These are phyloP conservation scores for Drosophila carrolli DNA, from an alignment of 1,140 invertebrate genomes.

Conservation along the genomic window DNA sequence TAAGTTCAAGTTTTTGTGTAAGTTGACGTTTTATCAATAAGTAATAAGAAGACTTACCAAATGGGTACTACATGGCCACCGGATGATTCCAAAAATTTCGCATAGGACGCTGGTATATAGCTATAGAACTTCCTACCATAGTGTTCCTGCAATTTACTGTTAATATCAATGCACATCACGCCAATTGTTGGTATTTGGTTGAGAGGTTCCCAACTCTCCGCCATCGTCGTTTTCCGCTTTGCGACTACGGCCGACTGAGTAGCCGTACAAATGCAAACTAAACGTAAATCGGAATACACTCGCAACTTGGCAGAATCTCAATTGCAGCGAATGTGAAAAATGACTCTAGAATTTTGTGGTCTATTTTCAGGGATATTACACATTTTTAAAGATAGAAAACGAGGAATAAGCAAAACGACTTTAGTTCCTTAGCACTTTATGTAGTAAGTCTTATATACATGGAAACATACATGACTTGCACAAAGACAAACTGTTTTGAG, in stretches of 20 bases:
- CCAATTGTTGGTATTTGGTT: conserved; percentile 86
- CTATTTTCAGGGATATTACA: conserved; percentile 21
- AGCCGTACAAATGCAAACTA: conserved; percentile 1
- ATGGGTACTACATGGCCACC: conserved; percentile 94
- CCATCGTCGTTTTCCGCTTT: conserved; percentile 6
- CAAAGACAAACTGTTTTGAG: too few relatives aligned
- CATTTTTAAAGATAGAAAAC: neutral
- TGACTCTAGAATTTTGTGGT: neutral
- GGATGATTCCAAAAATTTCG: conserved; percentile 93
- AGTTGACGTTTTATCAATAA: too few relatives aligned
- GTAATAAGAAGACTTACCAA: conserved; percentile 86
- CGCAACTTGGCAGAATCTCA: neutral
- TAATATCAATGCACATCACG: conserved; percentile 88
- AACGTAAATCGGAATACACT: neutral
- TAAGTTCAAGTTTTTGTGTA: too few relatives aligned
- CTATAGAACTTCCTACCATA: conserved; percentile 86
- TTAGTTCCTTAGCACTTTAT: neutral
- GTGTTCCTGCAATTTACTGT: conserved; percentile 59
- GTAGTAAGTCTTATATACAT: too few relatives aligned
- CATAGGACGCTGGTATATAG: conserved; percentile 94
- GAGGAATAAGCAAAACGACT: neutral
- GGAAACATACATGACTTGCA: neutral
- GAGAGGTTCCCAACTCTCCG: neutral
- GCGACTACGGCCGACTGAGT: conserved; percentile 1
- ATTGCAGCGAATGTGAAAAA: neutral